A percentile compares a stretch with the other conserved stretches of the same genome.
Evolutionary conservation across 2,113 vertebrate genomes (phyloP).

Genomic region (Camarhynchus parvulus): DNA sequence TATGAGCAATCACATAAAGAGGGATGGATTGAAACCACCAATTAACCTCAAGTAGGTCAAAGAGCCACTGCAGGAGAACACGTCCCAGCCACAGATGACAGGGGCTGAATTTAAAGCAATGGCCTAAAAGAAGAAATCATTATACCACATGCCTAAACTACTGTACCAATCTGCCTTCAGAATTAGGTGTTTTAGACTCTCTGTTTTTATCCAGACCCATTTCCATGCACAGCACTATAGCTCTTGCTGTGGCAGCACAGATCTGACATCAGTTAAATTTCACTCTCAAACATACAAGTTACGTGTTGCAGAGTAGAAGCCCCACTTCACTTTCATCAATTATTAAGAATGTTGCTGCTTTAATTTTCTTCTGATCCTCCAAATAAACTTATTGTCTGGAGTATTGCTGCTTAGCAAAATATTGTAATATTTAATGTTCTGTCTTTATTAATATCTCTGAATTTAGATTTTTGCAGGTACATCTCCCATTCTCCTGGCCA

Average conservation of each 20-base stretch:
- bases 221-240: not conserved
- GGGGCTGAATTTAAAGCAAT: slow-evolving; percentile 25
- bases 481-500: not conserved
- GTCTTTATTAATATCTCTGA: slow-evolving; percentile 44
- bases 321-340: not conserved
- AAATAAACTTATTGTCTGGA: slow-evolving; percentile 5
- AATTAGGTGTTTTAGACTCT: not conserved
- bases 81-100: not conserved
- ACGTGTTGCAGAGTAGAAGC: not conserved
- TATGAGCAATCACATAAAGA: not conserved
- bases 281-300: not conserved
- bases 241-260: not conserved
- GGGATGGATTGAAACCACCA: slow-evolving; percentile 7
- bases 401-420: slow-evolving; percentile 43
- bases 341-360: not conserved
- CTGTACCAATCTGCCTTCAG: not conserved
- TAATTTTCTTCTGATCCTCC: not conserved
- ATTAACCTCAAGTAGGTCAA: slow-evolving; percentile 50
- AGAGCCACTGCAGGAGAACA: not conserved
- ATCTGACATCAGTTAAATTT: not conserved
- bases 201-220: not conserved
- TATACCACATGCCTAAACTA: not conserved
- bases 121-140: slow-evolving; percentile 12
- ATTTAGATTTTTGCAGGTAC: slow-evolving; percentile 27
- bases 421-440: not conserved